Evolutionary conservation across 2,888 invertebrate genomes (phyloP).

Genomic region (Oconnorella tubifera): DNA sequence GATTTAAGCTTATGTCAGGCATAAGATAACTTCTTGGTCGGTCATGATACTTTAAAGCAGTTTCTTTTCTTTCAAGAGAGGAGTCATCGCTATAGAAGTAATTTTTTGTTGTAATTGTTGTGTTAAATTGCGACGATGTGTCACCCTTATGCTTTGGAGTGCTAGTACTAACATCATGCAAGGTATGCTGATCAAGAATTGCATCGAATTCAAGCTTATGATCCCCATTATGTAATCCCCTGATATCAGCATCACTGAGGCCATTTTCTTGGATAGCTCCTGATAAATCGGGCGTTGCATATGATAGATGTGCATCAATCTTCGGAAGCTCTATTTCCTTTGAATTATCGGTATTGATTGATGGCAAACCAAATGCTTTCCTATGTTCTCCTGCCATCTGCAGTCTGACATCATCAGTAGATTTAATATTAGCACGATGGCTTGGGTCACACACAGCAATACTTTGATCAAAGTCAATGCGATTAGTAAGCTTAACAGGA

Average conservation of each 20-base stretch:
- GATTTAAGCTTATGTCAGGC: neutral
- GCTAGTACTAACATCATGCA: constrained; percentile 1
- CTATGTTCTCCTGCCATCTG: neutral
- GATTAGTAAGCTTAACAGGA: neutral
- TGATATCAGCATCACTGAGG: neutral
- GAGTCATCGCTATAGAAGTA: constrained; percentile 5
- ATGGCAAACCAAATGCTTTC: neutral
- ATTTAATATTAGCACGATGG: too few relatives aligned
- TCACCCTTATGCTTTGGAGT: constrained; percentile 1
- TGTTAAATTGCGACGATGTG: too few relatives aligned
- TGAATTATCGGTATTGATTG: neutral
- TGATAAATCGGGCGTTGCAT: neutral
- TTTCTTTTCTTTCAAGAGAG: neutral
- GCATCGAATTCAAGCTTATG: too few relatives aligned
- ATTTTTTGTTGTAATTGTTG: too few relatives aligned
- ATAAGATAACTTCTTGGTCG: neutral
- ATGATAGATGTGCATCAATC: neutral
- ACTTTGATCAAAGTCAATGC: neutral
- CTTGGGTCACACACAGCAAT: too few relatives aligned
- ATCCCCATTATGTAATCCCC: too few relatives aligned
- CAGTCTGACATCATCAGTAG: neutral
- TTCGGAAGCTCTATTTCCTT: neutral
- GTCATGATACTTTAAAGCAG: neutral
- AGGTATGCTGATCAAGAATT: neutral
- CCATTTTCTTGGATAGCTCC: too few relatives aligned